Base-by-base conservation (phyloP, 1,140 invertebrate genomes). In the Centruroides vittatus region DNA sequence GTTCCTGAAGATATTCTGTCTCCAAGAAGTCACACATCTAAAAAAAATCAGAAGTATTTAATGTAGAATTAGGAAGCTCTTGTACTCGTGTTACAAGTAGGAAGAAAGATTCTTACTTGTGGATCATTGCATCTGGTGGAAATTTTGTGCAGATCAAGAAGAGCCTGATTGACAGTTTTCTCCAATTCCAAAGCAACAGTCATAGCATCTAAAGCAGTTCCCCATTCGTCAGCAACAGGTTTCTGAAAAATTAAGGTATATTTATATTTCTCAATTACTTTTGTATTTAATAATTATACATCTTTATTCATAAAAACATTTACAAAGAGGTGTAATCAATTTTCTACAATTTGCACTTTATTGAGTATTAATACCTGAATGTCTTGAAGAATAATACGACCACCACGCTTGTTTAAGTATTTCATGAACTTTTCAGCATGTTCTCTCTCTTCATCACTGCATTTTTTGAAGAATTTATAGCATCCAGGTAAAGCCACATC, bases 391-490 rank as follows among this genome's bases (percentile, higher is more conserved):
- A 63, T 35, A 9, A 69, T 66, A 35, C 58, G 61, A 4, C 68
- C 82, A 41, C 83, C 82, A 55, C 82, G 71, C 54, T 73, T 70
- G 66, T 82, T 82, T 67, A 81, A 79, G 65, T 80, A 83, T 61
- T 80, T 77, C 76, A 85, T 84, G 5, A 85, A 70, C 60, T 78
- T 82, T 68, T 80, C 72, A 10, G 80, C 82, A 67, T 85, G 83
- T 63, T 79, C 78, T 35, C 78, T 70, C 63, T 85, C 83, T 65
- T 85, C 83, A 52, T 80, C 72, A 35, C 79, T 78, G 3, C 69
- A 67, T 35, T 81, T 72, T 64, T 76, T 76, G 74, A 83, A 84
- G 67, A 73, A 82, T 64, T 80, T 79, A 55, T 70, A 55, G 46
- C 82, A 75, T 34, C 81, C 81, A 35, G 72, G 73, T n/a, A 85